Base-by-base conservation (phyloP, 2,888 invertebrate species). In the Mythimna lalbum region DNA sequence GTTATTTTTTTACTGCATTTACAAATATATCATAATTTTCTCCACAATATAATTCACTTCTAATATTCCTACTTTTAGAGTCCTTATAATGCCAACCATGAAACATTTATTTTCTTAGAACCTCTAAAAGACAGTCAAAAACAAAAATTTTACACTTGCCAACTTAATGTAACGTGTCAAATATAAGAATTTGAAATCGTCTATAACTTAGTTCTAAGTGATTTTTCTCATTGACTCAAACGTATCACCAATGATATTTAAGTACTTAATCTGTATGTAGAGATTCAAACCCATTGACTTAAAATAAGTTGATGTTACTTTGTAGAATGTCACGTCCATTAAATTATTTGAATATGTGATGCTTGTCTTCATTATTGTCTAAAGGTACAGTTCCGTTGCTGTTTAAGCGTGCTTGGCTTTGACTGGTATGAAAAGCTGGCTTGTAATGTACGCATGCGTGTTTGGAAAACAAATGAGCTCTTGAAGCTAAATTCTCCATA, bases 201-300 rank as follows among this genome's bases (percentile, higher is more conserved):
- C 68, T 83, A 79, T 74, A 83, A 82, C 69, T 78, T 84, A 83
- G 74, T 64, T 31, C n/a, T 87, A 82, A 80, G 85, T 73, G n/a
- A 83, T 76, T 78, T 77, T 81, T 81, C 76, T 80, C 77, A 80
- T 85, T 84, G 77, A 82, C 78, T 86, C 80, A 79, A 85, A 82
- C 85, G 87, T 87, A 88, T 86, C 85, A 80, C 78, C 84, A 85
- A 82, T 78, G 84, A 81, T 83, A 75, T 79, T 79, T 81, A 84
- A 82, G 87, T 88, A 88, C 85, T 85, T 88, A 88, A 82, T 78
- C 64, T 76, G 55, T 86, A 80, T 83, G 72, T 85, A 81, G 65
- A 69, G 21, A 57, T 66, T 61, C 14, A 73, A 73, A 71, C 49
- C 67, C 50, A n/a, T 27, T 69, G 55, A 50, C n/a, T 49, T 67